Evolutionary conservation across 2,888 invertebrate species (phyloP).

Genomic region (Mactromeris polynyma): DNA sequence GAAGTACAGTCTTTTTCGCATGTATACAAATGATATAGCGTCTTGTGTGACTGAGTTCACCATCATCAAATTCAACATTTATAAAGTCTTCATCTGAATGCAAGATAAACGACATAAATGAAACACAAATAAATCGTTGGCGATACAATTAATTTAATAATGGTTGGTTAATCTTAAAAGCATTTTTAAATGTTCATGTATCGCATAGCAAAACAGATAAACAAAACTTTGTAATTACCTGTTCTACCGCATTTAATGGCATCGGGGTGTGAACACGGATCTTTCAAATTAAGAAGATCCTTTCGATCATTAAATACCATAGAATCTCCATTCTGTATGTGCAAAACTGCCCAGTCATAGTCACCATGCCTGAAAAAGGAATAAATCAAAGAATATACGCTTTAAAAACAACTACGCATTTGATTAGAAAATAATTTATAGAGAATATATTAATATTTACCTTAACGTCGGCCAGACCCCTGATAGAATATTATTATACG

Average conservation of each 20-base stretch:
- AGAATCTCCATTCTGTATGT: constrained; percentile 18
- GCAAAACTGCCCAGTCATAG: constrained; percentile 38
- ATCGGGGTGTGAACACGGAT: constrained; percentile 49
- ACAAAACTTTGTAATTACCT: constrained; percentile 6
- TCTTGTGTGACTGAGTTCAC: constrained; percentile 58
- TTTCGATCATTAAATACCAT: constrained; percentile 12
- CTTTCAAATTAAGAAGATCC: neutral
- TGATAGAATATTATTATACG: constrained; percentile 54
- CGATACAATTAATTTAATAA: no score
- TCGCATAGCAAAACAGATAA: neutral
- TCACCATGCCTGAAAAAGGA: constrained; percentile 10
- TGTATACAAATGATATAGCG: constrained; percentile 71
- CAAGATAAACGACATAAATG: neutral
- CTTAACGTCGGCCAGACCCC: constrained; percentile 60
- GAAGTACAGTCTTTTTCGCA: constrained; percentile 57
- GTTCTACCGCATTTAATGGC: constrained; percentile 40
- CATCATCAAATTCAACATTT: constrained; percentile 45
- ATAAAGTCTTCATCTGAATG: constrained; percentile 47
- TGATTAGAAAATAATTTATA: neutral
- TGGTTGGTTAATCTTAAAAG: no score
- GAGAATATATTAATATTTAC: neutral
- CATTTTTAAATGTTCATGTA: neutral
- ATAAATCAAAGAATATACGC: no score
- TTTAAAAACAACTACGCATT: no score
- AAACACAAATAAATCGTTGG: no score